phyloP scores from a whole-genome alignment of 2,113 vertebrate species.

The Heliornis fulica region DNA sequence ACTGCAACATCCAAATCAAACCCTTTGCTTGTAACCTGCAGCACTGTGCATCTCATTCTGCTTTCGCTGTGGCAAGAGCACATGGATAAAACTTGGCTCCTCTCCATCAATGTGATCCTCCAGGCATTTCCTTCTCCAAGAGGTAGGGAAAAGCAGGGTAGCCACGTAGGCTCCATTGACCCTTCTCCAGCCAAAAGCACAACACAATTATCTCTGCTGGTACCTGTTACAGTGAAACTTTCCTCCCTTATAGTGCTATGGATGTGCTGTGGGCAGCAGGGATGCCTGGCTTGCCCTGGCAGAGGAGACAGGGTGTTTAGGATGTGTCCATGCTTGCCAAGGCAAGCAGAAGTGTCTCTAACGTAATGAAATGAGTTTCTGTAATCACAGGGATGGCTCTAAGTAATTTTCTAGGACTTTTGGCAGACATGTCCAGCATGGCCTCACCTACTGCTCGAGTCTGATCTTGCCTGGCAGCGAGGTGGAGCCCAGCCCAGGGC shows the following conservation, averaged over 20 bases:
- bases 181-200: background rate
- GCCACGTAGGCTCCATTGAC: background rate
- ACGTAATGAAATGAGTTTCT: background rate
- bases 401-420: background rate
- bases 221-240: background rate
- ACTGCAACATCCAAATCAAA: background rate
- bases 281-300: background rate
- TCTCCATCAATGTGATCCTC: background rate
- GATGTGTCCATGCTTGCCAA: background rate
- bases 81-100: background rate
- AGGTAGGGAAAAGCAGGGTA: background rate
- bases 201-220: background rate
- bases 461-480: background rate
- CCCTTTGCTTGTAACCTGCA: background rate
- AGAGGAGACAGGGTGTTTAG: background rate
- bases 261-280: fast-evolving
- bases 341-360: background rate
- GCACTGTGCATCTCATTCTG: background rate
- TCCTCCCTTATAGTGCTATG: background rate
- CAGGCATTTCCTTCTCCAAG: background rate
- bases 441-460: background rate
- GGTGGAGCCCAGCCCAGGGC: background rate
- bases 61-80: background rate
- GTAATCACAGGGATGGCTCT: background rate
- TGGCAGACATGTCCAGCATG: background rate